phyloP scores from a whole-genome alignment of 2,797 vertebrate species.

The Prunella strophiata region DNA sequence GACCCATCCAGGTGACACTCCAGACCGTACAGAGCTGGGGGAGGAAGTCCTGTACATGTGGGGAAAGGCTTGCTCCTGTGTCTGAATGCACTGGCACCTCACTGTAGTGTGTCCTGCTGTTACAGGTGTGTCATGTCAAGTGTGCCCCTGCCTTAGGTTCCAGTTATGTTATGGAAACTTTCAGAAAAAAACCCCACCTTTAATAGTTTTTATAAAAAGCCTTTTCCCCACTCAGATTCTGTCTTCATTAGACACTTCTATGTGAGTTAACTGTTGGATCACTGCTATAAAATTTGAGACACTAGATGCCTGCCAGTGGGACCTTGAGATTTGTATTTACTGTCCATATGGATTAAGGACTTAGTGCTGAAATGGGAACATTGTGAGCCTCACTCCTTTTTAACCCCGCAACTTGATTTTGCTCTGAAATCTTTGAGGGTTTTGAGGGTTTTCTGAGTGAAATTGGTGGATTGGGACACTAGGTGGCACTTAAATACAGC shows the following conservation, averaged over 20 bases:
- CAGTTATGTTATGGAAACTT: not conserved
- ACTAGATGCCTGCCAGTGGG: not conserved
- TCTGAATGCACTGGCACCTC: not conserved
- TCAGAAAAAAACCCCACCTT: not conserved
- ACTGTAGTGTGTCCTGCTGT: rapidly evolving
- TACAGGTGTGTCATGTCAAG: rapidly evolving
- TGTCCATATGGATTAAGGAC: not conserved
- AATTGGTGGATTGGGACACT: constrained; percentile 71
- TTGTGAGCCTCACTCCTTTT: not conserved
- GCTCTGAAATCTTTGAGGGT: not conserved
- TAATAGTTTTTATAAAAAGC: not conserved
- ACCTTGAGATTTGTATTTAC: not conserved
- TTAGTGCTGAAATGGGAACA: not conserved
- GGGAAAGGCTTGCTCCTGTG: not conserved
- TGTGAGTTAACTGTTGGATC: not conserved
- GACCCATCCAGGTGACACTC: not conserved
- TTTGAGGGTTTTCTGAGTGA: not conserved
- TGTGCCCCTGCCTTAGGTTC: not conserved
- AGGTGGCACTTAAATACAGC: constrained; percentile 82
- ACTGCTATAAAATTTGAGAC: not conserved
- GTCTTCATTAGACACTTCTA: not conserved
- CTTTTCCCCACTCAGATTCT: not conserved
- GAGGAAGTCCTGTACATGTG: rapidly evolving
- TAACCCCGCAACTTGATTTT: not conserved
- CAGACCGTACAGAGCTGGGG: not conserved